Base-by-base conservation (phyloP, 2,797 vertebrate species). In the Okamejei kenojei region DNA sequence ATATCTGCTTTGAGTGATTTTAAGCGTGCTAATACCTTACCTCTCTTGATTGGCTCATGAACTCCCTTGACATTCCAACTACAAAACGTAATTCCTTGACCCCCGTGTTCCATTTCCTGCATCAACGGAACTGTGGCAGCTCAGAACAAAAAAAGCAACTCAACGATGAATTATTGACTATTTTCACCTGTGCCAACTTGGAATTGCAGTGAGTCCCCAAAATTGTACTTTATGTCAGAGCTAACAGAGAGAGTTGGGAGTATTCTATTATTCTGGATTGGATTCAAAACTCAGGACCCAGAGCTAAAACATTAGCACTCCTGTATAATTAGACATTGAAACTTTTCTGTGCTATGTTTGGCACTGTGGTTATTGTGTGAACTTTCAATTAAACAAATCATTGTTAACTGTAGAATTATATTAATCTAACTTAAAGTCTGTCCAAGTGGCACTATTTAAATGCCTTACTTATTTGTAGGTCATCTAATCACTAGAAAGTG, bases 41-140 rank as follows among this genome's bases (percentile, higher is more conserved):
- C n/a, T n/a, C n/a, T n/a, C n/a, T n/a, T n/a, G n/a, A n/a, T n/a
- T n/a, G n/a, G n/a, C n/a, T n/a, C n/a, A n/a, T n/a, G n/a, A n/a
- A n/a, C n/a, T n/a, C n/a, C n/a, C n/a, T n/a, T n/a, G n/a, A n/a
- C n/a, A n/a, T n/a, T n/a, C n/a, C n/a, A n/a, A n/a, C n/a, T n/a
- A n/a, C n/a, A n/a, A n/a, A n/a, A n/a, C n/a, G n/a, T n/a, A n/a
- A n/a, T n/a, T n/a, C n/a, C n/a, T n/a, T n/a, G n/a, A n/a, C n/a
- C n/a, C n/a, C n/a, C n/a, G 32, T 65, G 17, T 88, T 88, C 84
- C 61, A 65, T 88, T 88, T 88, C 61, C 29, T 63, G n/a, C n/a
- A 88, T 7, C 61, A 68, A 88, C 63, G n/a, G 32, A 65, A 17
- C 63, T 35, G n/a, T 68, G n/a, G 1, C 84, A 32, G 65, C n/a